These are phyloP conservation scores for Laupala kohalensis DNA, from an alignment of 1,140 invertebrate genomes.

Conservation along the genomic window DNA sequence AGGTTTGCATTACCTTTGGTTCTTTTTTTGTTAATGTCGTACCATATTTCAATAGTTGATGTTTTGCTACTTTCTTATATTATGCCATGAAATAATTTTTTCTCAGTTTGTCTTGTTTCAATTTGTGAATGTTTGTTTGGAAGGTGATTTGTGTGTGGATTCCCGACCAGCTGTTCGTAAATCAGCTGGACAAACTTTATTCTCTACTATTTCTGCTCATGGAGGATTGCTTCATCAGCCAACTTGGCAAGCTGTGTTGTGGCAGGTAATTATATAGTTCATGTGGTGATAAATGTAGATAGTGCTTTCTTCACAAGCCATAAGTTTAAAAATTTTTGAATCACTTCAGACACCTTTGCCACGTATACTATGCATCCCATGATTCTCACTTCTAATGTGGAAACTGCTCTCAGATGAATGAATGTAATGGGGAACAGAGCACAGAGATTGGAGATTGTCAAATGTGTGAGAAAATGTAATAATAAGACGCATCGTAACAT, in stretches of 20 bases:
- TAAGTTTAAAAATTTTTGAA: too few relatives aligned
- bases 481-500: too few relatives aligned
- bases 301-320: background rate
- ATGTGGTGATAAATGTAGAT: too few relatives aligned
- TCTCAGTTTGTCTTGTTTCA: background rate
- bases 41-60: background rate
- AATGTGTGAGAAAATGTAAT: too few relatives aligned
- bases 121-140: constrained; percentile 19
- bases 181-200: constrained; percentile 95
- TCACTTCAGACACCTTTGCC: too few relatives aligned
- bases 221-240: constrained; percentile 71
- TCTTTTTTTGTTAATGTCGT: background rate
- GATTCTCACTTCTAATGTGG: too few relatives aligned
- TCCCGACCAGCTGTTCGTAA: constrained; percentile 88
- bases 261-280: constrained; percentile 46
- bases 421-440: too few relatives aligned
- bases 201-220: constrained; percentile 94
- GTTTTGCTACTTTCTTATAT: background rate
- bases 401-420: too few relatives aligned
- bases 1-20: constrained; percentile 31
- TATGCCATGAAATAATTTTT: background rate
- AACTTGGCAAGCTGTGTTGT: constrained; percentile 82
- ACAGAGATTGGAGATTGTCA: too few relatives aligned
- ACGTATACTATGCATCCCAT: too few relatives aligned
- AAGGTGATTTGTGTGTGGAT: constrained; percentile 88